Conservation (phyloP, 2,888 invertebrate genomes). For the Xylocampa areola region DNA sequence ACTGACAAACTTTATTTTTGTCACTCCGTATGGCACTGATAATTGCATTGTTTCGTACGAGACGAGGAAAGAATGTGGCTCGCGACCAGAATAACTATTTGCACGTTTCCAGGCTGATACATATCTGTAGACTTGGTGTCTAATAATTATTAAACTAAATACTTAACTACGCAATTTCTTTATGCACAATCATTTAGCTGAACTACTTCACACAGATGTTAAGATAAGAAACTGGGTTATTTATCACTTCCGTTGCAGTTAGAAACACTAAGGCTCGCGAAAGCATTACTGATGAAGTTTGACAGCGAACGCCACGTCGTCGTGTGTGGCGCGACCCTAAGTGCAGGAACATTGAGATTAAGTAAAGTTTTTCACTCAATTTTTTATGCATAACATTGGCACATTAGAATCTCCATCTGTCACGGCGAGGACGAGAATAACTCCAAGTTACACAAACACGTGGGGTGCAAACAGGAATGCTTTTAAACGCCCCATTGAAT, state of each 20-base stretch:
- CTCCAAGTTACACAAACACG: conserved; percentile 66
- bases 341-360: conserved; percentile 47
- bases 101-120: neutral
- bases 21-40: conserved; percentile 40
- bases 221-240: conserved; percentile 31
- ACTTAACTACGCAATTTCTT: conserved; percentile 20
- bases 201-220: conserved; percentile 34
- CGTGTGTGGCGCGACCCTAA: conserved; percentile 45
- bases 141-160: neutral
- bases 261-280: conserved; percentile 11
- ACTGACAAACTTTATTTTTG: conserved; percentile 68
- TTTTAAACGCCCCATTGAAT: conserved; percentile 81
- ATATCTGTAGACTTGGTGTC: neutral
- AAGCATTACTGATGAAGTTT: conserved; percentile 28
- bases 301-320: conserved; percentile 23
- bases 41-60: conserved; percentile 51
- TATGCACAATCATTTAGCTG: conserved; percentile 19
- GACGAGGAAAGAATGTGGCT: conserved; percentile 22
- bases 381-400: conserved; percentile 65
- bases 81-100: conserved; percentile 18
- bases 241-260: conserved; percentile 32
- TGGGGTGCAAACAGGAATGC: conserved; percentile 74
- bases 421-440: conserved; percentile 66
- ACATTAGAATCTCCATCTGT: conserved; percentile 66
- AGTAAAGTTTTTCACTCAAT: conserved; percentile 53